Evolutionary conservation across 2,113 vertebrate species (phyloP).

Genomic region (Notechis scutatus): DNA sequence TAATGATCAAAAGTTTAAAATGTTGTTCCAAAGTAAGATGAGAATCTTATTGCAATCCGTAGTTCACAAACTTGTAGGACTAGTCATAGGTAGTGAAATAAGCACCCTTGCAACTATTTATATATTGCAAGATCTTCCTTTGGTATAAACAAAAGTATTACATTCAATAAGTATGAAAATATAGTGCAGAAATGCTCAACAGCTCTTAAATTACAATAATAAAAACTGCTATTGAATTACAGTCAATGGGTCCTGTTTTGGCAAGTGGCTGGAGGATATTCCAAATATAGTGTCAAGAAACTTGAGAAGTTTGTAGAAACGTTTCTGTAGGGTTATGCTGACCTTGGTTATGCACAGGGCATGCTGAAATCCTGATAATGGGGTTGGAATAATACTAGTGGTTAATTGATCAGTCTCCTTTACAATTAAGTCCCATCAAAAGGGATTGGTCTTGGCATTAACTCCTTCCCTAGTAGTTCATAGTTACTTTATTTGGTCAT

Average conservation of each 20-base stretch:
- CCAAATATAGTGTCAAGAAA: not conserved
- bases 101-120: not conserved
- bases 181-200: conserved; percentile 23
- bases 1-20: not conserved
- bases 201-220: conserved; percentile 4
- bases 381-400: not conserved
- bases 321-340: not conserved
- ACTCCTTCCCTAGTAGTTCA: conserved; percentile 33
- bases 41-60: not conserved
- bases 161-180: conserved; percentile 23
- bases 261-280: conserved; percentile 1
- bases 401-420: conserved; percentile 2
- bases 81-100: not conserved
- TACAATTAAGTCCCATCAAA: not conserved
- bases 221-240: not conserved
- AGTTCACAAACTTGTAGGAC: not conserved
- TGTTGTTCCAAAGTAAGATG: not conserved
- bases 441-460: conserved; percentile 22
- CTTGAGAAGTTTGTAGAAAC: not conserved
- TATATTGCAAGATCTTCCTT: conserved; percentile 14
- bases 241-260: not conserved
- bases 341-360: not conserved
- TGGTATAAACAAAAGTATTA: conserved; percentile 19
- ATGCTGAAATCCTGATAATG: not conserved
- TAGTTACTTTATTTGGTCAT: conserved; percentile 35